Evolutionary conservation across 2,797 vertebrate species (phyloP), one percentile per base, ranked within the genome.

Genomic region (Chromis chromis): DNA sequence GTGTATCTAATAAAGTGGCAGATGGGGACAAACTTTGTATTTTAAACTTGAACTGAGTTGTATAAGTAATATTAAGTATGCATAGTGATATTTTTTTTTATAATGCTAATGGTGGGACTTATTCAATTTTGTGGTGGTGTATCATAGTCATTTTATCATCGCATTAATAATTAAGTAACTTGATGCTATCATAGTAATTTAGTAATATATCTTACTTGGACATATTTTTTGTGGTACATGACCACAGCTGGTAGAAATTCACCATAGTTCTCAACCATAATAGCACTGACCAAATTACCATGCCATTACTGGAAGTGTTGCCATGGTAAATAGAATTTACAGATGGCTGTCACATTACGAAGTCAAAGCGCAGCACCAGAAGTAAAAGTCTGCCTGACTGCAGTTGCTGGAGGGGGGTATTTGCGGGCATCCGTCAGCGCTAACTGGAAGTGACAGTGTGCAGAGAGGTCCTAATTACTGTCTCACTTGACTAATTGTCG

Each of bases 391-490:
- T 78, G 86, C 70, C 61, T 65, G 72, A 65, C 79, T 88, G 65
- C 71, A 63, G 22, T 24, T 68, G 75, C 85, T 68, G 59, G 57
- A 65, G 68, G 82, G 79, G 58, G 82, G 68, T 79, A 36, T 85
- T 76, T 78, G 77, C 19, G 39, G 78, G 82, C 85, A 89, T 90
- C 67, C 77, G 59, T 93, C 92, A 92, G 79, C 76, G 75, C 85
- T 92, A 93, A 93, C 81, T 75, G 79, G 76, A 92, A 93, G 91
- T 91, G 92, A 90, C 91, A 93, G 91, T 89, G 80, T 89, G 88
- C 89, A 89, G 89, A 93, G 88, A 91, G 87, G 88, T 91, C 89
- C 89, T 92, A 92, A 93, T 93, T 91, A 93, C 90, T 89, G 89
- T 91, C 90, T 92, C 91, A 88, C 87, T 91, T 89, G 89, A 92